Evolutionary conservation across 2,797 vertebrate genomes (phyloP), one percentile per base, ranked within the genome.

Genomic region (Nothura maculosa): DNA sequence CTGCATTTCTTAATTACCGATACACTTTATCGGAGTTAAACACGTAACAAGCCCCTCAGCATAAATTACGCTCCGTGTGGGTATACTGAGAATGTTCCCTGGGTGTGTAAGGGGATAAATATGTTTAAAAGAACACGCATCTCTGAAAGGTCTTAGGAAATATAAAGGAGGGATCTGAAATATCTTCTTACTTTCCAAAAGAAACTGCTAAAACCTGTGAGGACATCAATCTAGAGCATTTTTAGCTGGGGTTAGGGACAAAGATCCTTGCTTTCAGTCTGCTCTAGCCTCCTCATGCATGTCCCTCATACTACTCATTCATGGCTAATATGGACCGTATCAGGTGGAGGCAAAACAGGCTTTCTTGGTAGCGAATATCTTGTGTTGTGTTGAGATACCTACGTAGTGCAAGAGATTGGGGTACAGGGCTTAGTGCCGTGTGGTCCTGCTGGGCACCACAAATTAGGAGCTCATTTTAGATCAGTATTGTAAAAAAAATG

Each of bases 11-110:
- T 94, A 89, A 96, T 93, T 92, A 80, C 0, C 1, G 72, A 36
- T 64, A 38, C 55, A 64, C 66, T 95, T 95, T 95, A 93, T 89
- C 80, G 36, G 85, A 92, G 77, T 73, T 74, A 87, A 96, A 87
- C 89, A 77, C 1, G 58, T 54, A 92, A 76, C 81, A 55, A 78
- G 47, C 77, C 63, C 87, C 87, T 87, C 52, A 93, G 91, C 89
- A 93, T 93, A 89, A 95, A 87, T 95, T 85, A 85, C 7, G 81
- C 60, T 62, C 0, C 1, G 34, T 3, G 64, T 58, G 86, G 72
- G 69, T 73, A 79, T 34, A n/a, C 73, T 8, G 15, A 76, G 72
- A 81, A 58, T 28, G 21, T 81, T 92, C 94, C 75, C 91, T 92
- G 93, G 94, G 89, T 95, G 93, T 60, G 89, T 5, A 52, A 79